Base-by-base conservation (phyloP, 35 echinoderm and acorn worm species). In the Heliocidaris erythrogramma region DNA sequence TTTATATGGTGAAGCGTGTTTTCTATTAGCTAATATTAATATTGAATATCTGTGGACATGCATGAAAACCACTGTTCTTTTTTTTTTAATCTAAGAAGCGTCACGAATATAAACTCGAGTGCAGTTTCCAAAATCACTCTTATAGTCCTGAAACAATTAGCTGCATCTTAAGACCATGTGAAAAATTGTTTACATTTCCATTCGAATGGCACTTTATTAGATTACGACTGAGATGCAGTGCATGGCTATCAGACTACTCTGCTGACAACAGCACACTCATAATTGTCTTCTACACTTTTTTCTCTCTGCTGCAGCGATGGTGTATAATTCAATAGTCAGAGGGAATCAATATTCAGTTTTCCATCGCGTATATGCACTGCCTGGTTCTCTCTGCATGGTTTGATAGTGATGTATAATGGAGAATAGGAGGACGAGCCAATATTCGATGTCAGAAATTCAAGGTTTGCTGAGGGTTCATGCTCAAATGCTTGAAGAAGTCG, bases 371-470 rank as follows among this genome's bases (percentile, higher is more conserved):
- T 78, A 27, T n/a, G n/a, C 65, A 27, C 17, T 78, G 27, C 27
- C 65, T 21, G 27, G 65, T 78, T n/a, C 65, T 78, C 7, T 78
- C 27, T 78, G 21, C 65, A 78, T 78, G 27, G 65, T n/a, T 78
- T 78, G 65, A 78, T 14, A 11, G 52, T 56, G 14, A 56, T 13
- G 52, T 56, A 56, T 78, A n/a, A 27, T 18, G 27, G 65, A 18
- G 65, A 78, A 24, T 24, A n/a, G 18, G 65, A 78, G 21, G 65
- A n/a, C 18, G 65, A 78, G 2, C 65, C 65, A 78, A 78, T 78
- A 78, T 78, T 78, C 65, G 65, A 78, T 78, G 65, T 78, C 65
- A 78, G 65, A 78, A 78, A 78, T 78, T 78, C 65, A 78, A 78
- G 65, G 65, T 78, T 78, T 78, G 5, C 17, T 7, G 65, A 18